These are phyloP conservation scores for Ennomos erosarius DNA, from an alignment of 2,888 invertebrate species.

Conservation along the genomic window DNA sequence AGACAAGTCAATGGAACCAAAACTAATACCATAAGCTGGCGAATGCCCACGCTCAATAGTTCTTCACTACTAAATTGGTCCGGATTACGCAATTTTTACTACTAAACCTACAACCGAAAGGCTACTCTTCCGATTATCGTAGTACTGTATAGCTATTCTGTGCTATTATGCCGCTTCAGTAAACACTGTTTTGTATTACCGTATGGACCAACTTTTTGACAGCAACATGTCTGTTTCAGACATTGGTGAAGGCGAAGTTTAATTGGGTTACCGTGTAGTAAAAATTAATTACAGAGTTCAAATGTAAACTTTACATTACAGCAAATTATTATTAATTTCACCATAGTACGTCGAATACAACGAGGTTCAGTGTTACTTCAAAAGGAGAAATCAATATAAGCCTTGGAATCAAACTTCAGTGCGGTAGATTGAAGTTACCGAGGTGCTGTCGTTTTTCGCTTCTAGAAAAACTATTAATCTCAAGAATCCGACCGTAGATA, in stretches of 20 bases:
- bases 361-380: no score
- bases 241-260: constrained; percentile 4
- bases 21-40: background rate
- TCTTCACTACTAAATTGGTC: background rate
- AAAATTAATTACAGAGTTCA: no score
- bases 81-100: constrained; percentile 5
- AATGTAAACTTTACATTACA: no score
- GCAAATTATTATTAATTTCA: no score
- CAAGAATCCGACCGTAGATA: constrained; percentile 5
- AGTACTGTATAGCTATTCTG: no score
- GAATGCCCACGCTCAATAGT: background rate
- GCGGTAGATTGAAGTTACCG: background rate
- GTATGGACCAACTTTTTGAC: constrained; percentile 4
- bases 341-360: no score
- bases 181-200: constrained; percentile 1
- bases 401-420: background rate
- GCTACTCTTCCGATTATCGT: background rate
- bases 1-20: background rate
- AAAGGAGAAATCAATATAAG: background rate
- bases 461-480: constrained; percentile 16
- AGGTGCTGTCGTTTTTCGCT: background rate
- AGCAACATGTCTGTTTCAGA: constrained; percentile 8
- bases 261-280: background rate
- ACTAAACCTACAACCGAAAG: constrained; percentile 1
- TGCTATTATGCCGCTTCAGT: background rate